phyloP scores from a whole-genome alignment of 2,888 invertebrate genomes.

The Colletes collaris region DNA sequence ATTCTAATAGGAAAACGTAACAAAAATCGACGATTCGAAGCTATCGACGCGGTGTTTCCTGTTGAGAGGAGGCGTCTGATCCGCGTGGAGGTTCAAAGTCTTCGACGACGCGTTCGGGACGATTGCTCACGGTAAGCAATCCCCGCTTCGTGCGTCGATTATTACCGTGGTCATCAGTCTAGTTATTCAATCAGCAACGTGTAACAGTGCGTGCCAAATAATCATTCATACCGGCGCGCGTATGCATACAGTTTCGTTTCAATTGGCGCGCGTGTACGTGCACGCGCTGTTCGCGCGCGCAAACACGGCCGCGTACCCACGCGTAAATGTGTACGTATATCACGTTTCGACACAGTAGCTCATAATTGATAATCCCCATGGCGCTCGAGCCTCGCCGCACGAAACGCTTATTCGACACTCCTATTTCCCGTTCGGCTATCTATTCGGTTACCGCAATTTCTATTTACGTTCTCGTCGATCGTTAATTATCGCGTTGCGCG shows the following conservation, averaged over 20 bases:
- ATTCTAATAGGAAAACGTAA: too few relatives aligned
- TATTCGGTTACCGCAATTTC: conserved; percentile 57
- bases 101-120: neutral
- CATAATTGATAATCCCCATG: conserved; percentile 68
- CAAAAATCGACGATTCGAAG: too few relatives aligned
- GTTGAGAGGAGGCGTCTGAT: too few relatives aligned
- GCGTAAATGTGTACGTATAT: conserved; percentile 37
- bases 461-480: conserved; percentile 37
- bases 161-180: conserved; percentile 39
- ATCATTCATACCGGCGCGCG: conserved; percentile 35
- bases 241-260: conserved; percentile 1
- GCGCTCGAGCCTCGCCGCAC: conserved; percentile 45
- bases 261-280: conserved; percentile 28
- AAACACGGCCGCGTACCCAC: conserved; percentile 23
- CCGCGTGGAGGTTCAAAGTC: conserved; percentile 16
- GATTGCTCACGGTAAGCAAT: neutral
- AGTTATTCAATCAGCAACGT: conserved; percentile 51
- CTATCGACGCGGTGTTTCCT: too few relatives aligned
- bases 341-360: conserved; percentile 46
- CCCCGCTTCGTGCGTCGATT: conserved; percentile 31
- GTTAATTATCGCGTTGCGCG: conserved; percentile 53
- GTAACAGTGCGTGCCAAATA: conserved; percentile 57
- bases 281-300: conserved; percentile 28
- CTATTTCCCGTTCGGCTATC: conserved; percentile 49
- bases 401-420: conserved; percentile 58